These are phyloP conservation scores for Melolontha melolontha DNA, from an alignment of 2,888 invertebrate species.

Conservation along the genomic window DNA sequence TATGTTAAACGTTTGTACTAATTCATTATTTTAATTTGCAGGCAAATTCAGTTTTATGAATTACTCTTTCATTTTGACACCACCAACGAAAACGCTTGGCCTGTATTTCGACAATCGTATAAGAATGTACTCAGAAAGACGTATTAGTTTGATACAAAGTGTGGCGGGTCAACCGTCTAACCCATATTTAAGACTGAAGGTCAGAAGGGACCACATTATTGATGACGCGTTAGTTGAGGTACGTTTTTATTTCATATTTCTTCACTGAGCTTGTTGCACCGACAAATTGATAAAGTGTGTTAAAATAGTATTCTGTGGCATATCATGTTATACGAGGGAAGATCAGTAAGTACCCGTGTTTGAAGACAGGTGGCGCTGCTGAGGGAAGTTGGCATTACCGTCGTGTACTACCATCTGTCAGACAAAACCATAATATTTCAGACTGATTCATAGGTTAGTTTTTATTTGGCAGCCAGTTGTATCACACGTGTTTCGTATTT, in stretches of 20 bases:
- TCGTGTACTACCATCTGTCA: too few relatives aligned
- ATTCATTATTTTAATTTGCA: constrained; percentile 56
- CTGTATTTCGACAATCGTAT: constrained; percentile 95
- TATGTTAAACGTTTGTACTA: not conserved
- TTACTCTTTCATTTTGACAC: constrained; percentile 90
- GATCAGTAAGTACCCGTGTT: too few relatives aligned
- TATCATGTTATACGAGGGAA: too few relatives aligned
- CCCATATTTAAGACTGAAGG: constrained; percentile 87
- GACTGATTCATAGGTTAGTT: too few relatives aligned
- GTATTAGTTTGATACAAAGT: constrained; percentile 86
- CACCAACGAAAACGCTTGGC: constrained; percentile 91
- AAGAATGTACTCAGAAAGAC: constrained; percentile 92
- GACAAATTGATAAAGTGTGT: too few relatives aligned
- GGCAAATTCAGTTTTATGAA: constrained; percentile 90
- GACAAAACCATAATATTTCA: too few relatives aligned
- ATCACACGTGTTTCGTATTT: too few relatives aligned
- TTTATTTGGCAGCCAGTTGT: too few relatives aligned
- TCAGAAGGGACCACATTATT: constrained; percentile 86
- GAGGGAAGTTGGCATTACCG: too few relatives aligned
- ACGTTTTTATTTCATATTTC: constrained; percentile 25
- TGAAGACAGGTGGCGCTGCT: too few relatives aligned
- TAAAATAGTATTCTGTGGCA: too few relatives aligned
- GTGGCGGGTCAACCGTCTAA: constrained; percentile 85
- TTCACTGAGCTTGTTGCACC: not conserved
- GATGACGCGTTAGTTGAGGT: constrained; percentile 94